Evolutionary conservation across 1,140 invertebrate species (phyloP), one percentile per base, ranked within the genome.

Genomic region (Cherax destructor): DNA sequence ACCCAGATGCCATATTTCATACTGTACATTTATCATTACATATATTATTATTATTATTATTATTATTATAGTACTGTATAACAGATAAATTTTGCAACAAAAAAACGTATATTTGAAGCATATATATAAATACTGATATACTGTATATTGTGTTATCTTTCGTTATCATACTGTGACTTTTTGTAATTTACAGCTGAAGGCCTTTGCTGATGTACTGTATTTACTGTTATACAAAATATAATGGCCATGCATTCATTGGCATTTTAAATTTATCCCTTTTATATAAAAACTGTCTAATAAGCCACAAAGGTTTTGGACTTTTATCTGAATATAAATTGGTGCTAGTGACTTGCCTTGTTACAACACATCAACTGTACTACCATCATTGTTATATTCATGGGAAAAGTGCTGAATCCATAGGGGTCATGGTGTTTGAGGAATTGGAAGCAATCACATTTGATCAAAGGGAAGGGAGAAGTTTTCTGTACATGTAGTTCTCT

Each of bases 11-110:
- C 87, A 89, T 89, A 89, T 81, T 59, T 91, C 88, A 91, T 91
- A 91, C 59, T 91, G 88, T 91, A 91, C 88, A 91, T 91, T 89
- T 91, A 91, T 86, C 88, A 91, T 91, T 91, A 91, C 88, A 91
- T 91, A n/a, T n/a, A n/a, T n/a, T n/a, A n/a, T n/a, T n/a, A n/a
- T 88, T 56, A 86, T 91, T 85, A 85, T 79, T 10, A 9, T 80
- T 91, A 41, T 88, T 56, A 86, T 91, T 85, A 85, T 79, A 56
- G 9, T 80, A 88, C 80, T 80, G 13, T 65, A 65, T 18, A 65
- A 65, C 30, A 52, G 9, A 78, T 47, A 4, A 50, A 65, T 85
- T 91, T 91, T 89, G 49, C 79, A 89, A 86, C 7, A 86, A 59
- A 52, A 65, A 47, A 86, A 76, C 69, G 76, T 47, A 72, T 81